Conservation (phyloP, 2,113 vertebrate species). For the Chaetorhynchus papuensis region DNA sequence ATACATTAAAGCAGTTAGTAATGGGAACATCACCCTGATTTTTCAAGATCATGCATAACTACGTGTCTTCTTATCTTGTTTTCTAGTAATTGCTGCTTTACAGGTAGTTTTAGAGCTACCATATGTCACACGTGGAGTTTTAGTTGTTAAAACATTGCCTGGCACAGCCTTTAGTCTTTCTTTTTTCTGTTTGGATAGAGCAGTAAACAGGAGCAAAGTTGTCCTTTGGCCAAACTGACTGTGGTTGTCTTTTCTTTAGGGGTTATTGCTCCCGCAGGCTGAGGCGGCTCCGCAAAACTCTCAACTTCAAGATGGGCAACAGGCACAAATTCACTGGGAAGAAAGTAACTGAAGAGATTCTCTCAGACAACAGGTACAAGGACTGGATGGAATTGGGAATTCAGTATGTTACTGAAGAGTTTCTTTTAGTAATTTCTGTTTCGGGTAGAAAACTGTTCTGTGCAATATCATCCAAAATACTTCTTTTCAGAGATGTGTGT, state of each 20-base stretch:
- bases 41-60: background rate
- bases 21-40: background rate
- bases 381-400: background rate
- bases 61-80: accelerated
- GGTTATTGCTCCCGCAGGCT: slow-evolving; percentile 95
- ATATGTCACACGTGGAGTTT: accelerated
- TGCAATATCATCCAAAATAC: background rate
- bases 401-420: background rate
- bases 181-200: background rate
- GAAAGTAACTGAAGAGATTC: slow-evolving; percentile 91
- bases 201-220: background rate
- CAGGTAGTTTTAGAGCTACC: background rate
- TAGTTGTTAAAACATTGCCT: background rate
- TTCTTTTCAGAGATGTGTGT: background rate
- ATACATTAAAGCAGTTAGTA: background rate
- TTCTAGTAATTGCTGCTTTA: background rate
- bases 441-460: background rate
- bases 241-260: slow-evolving; percentile 63
- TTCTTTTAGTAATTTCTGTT: background rate
- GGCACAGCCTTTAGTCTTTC: background rate
- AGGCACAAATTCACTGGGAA: slow-evolving; percentile 95
- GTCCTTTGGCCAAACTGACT: background rate
- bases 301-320: slow-evolving; percentile 98
- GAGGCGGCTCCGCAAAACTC: slow-evolving; percentile 90
- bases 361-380: slow-evolving; percentile 89